Evolutionary conservation across 2,888 invertebrate genomes (phyloP).

Genomic region (Magallana nippona): DNA sequence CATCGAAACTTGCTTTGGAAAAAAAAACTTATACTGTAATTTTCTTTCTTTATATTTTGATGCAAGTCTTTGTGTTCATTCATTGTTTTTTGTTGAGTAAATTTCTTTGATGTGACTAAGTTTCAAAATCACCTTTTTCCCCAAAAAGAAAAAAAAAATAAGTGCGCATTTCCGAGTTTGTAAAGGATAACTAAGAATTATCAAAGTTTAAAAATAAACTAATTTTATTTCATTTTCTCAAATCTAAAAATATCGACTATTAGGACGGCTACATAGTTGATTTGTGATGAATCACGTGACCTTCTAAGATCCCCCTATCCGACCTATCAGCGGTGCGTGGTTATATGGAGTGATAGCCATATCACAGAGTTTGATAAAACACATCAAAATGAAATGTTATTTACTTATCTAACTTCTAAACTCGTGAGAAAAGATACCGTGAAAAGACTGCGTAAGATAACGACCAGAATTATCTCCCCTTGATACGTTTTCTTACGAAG

Average conservation of each 20-base stretch:
- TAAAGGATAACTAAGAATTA: no score
- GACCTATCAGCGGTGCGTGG: conserved; percentile 29
- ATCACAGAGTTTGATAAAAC: conserved; percentile 51
- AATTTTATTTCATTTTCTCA: neutral
- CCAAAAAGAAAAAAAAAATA: no score
- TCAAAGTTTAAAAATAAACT: no score
- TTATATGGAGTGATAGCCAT: conserved; percentile 46
- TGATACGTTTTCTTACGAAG: conserved; percentile 31
- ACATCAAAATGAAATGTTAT: conserved; percentile 55
- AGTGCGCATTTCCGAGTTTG: no score
- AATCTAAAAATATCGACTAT: neutral
- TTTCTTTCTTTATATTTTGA: no score
- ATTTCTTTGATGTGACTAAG: no score
- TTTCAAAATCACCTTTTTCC: no score
- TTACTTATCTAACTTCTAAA: conserved; percentile 51
- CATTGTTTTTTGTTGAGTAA: no score
- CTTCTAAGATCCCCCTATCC: neutral
- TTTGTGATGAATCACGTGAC: conserved; percentile 19
- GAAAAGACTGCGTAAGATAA: conserved; percentile 49
- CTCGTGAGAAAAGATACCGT: conserved; percentile 52
- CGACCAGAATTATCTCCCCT: conserved; percentile 40
- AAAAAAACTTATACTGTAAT: neutral
- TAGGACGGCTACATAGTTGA: neutral
- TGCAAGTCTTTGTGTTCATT: no score
- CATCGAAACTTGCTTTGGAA: conserved; percentile 20